Evolutionary conservation across 2,113 vertebrate species (phyloP).

Genomic region (Hippocampus comes): DNA sequence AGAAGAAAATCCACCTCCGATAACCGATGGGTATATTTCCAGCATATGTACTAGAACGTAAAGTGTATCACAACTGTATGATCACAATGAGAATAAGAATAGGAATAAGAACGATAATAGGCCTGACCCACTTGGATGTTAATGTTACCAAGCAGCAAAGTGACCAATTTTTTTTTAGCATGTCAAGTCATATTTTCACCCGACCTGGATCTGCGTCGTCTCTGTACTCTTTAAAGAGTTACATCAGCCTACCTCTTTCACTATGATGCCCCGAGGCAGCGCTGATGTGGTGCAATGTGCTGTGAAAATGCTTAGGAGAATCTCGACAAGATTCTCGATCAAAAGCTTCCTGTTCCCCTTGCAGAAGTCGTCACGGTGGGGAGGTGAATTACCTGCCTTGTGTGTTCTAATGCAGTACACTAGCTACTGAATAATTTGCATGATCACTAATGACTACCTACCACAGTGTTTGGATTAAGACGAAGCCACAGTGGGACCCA

Average conservation of each 20-base stretch:
- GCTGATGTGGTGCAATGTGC: conserved; percentile 66
- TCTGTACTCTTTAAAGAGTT: conserved; percentile 46
- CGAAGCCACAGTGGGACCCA: not conserved
- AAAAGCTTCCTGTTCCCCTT: conserved; percentile 29
- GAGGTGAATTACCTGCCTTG: conserved; percentile 43
- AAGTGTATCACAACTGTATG: too few species aligned
- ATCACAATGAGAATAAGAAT: too few species aligned
- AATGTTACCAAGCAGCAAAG: conserved; percentile 22
- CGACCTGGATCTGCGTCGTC: conserved; percentile 52
- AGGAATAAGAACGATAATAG: too few species aligned
- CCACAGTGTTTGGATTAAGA: conserved; percentile 7
- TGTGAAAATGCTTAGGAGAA: conserved; percentile 62
- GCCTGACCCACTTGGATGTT: conserved; percentile 25
- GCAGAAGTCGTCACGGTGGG: conserved; percentile 42
- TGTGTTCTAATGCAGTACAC: conserved; percentile 3
- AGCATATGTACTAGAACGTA: too few species aligned
- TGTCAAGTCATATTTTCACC: conserved; percentile 62
- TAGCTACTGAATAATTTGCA: conserved; percentile 1
- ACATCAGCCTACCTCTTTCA: conserved; percentile 52
- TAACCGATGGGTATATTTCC: too few species aligned
- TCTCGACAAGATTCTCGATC: conserved; percentile 44
- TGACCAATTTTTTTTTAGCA: conserved; percentile 22
- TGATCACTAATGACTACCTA: not conserved
- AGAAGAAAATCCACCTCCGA: too few species aligned
- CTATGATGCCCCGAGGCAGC: conserved; percentile 56